phyloP scores from a whole-genome alignment of 1,140 invertebrate species.

The Hypothenemus hampei region DNA sequence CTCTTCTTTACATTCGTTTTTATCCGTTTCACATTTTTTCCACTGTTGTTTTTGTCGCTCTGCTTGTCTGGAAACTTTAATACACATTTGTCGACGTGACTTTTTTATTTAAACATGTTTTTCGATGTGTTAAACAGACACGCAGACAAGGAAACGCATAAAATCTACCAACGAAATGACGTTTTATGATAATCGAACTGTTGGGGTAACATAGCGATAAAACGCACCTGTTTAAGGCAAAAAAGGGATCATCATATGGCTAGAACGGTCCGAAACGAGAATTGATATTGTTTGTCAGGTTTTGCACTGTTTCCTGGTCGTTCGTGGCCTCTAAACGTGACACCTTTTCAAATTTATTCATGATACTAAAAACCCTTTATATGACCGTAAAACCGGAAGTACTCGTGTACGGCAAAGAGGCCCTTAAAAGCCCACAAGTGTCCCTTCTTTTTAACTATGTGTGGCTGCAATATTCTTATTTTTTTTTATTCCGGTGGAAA shows the following conservation, averaged over 20 bases:
- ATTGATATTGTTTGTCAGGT: too few relatives aligned
- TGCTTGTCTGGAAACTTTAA: neutral
- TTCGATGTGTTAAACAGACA: neutral
- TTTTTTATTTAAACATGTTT: neutral
- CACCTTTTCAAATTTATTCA: too few relatives aligned
- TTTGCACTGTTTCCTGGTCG: too few relatives aligned
- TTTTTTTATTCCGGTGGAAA: too few relatives aligned
- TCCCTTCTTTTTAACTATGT: too few relatives aligned
- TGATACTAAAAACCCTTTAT: too few relatives aligned
- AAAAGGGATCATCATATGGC: too few relatives aligned
- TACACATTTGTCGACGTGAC: neutral
- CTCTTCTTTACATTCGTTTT: neutral
- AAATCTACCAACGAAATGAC: neutral
- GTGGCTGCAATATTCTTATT: too few relatives aligned
- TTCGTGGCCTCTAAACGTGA: too few relatives aligned
- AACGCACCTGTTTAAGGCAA: neutral
- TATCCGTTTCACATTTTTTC: neutral
- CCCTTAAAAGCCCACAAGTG: neutral
- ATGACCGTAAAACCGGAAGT: too few relatives aligned
- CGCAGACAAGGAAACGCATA: neutral
- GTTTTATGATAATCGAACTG: neutral
- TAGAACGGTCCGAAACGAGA: too few relatives aligned
- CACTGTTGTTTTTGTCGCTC: neutral
- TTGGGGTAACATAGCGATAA: neutral
- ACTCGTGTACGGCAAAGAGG: neutral